These are phyloP conservation scores for Drosophila takahashii DNA, from an alignment of 1,140 invertebrate species.

Conservation along the genomic window DNA sequence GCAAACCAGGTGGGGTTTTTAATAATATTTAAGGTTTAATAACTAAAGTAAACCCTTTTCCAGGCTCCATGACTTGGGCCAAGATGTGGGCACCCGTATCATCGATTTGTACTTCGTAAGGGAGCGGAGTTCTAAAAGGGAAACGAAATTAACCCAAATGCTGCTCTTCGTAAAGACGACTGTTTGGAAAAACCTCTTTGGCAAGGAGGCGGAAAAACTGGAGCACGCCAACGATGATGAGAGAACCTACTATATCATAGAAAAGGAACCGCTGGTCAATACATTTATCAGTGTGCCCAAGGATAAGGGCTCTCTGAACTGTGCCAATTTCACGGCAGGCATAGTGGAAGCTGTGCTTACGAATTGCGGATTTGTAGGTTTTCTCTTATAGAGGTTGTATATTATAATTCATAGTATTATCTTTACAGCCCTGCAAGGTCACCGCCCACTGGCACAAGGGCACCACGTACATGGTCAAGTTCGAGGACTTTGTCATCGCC, in stretches of 20 bases:
- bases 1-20: slow-evolving; percentile 86
- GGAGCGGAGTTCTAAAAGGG: slow-evolving; percentile 96
- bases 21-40: neutral
- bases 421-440: slow-evolving; percentile 95
- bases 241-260: slow-evolving; percentile 98
- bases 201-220: slow-evolving; percentile 98
- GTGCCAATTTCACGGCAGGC: slow-evolving; percentile 99
- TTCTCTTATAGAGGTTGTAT: slow-evolving; percentile 63
- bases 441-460: slow-evolving; percentile 99
- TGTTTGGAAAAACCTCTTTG: slow-evolving; percentile 99
- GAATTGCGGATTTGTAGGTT: slow-evolving; percentile 96
- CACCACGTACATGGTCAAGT: slow-evolving; percentile 99
- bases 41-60: slow-evolving; percentile 50
- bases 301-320: slow-evolving; percentile 98
- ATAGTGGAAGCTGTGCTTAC: slow-evolving; percentile 98
- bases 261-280: slow-evolving; percentile 98
- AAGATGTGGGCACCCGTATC: slow-evolving; percentile 96
- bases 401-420: slow-evolving; percentile 11
- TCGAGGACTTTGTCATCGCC: slow-evolving; percentile 96
- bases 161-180: slow-evolving; percentile 98
- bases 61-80: slow-evolving; percentile 96
- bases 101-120: slow-evolving; percentile 97
- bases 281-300: slow-evolving; percentile 99
- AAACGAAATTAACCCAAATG: slow-evolving; percentile 98
- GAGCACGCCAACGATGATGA: slow-evolving; percentile 99